Evolutionary conservation across 2,888 invertebrate species (phyloP).

Genomic region (Polyommatus iphigenia): DNA sequence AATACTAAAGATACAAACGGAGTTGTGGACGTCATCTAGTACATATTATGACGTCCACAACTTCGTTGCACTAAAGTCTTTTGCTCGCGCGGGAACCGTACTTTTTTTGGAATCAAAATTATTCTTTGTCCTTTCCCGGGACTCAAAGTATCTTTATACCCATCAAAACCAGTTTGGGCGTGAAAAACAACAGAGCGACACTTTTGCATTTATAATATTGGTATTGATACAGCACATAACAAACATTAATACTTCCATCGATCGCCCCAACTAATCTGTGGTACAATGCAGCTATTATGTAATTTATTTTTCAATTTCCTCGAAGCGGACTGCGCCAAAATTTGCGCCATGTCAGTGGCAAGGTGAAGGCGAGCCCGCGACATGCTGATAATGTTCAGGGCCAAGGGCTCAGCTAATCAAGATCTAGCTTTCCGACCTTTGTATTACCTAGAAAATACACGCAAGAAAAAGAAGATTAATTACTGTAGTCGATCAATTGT

Average conservation of each 20-base stretch:
- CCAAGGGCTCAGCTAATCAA: constrained; percentile 15
- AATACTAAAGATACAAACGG: too few species aligned
- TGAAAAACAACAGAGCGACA: too few species aligned
- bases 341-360: constrained; percentile 27
- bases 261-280: neutral
- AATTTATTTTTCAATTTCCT: constrained; percentile 23
- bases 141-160: too few species aligned
- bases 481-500: neutral
- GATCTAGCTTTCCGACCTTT: neutral
- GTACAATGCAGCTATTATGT: neutral
- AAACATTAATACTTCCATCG: neutral
- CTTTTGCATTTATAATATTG: too few species aligned
- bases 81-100: too few species aligned
- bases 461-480: constrained; percentile 11
- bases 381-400: constrained; percentile 23
- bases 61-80: too few species aligned
- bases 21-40: too few species aligned
- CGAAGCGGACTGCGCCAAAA: constrained; percentile 18
- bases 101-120: too few species aligned
- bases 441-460: neutral
- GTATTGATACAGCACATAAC: too few species aligned
- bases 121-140: too few species aligned
- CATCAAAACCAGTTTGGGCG: too few species aligned
- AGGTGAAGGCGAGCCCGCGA: constrained; percentile 18
- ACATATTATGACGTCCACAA: too few species aligned